These are phyloP conservation scores for Odocoileus virginianus DNA, from an alignment of 2,113 vertebrate genomes.

Conservation along the genomic window DNA sequence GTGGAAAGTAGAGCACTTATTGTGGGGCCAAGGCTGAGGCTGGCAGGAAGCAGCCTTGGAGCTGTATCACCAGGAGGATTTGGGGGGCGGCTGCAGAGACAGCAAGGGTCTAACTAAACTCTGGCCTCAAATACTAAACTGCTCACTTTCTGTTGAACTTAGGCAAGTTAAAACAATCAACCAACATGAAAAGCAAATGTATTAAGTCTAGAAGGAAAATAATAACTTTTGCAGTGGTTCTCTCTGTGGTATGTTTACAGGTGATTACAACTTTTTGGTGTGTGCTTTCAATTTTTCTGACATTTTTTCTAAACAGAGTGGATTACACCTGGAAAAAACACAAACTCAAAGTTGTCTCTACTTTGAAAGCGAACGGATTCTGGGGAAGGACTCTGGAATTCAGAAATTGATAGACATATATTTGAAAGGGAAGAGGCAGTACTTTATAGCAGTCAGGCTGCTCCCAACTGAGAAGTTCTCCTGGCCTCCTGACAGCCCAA, in stretches of 20 bases:
- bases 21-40: background rate
- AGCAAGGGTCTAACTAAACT: background rate
- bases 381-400: background rate
- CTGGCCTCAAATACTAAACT: background rate
- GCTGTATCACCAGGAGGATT: background rate
- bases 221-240: background rate
- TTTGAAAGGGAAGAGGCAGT: background rate
- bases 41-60: background rate
- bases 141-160: background rate
- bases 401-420: background rate
- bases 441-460: background rate
- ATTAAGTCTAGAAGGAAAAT: background rate
- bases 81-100: background rate
- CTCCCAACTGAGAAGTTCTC: background rate
- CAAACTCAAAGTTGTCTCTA: background rate
- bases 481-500: background rate
- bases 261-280: background rate
- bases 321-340: background rate
- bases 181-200: background rate
- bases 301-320: background rate
- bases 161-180: background rate
- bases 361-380: background rate
- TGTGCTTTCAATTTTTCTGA: background rate
- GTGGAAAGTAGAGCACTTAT: conserved; percentile 54
- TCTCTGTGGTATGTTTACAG: background rate